Conservation (phyloP, 2,113 vertebrate species). For the Halichoerus grypus region DNA sequence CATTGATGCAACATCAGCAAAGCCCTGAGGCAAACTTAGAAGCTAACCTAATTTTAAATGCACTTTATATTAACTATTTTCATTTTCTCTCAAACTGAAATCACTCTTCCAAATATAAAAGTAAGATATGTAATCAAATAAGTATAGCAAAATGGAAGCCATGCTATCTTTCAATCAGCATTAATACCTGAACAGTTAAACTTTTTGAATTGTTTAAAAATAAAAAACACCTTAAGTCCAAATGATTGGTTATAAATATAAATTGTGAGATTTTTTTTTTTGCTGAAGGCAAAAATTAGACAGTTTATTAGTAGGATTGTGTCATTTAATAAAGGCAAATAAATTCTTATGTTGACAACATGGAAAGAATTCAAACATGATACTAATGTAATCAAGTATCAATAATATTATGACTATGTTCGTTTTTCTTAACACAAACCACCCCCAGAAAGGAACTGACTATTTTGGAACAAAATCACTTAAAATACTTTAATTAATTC, state of each 20-base stretch:
- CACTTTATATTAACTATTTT: conserved; percentile 69
- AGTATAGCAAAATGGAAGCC: conserved; percentile 62
- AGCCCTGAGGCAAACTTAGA: conserved; percentile 71
- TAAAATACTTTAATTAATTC: conserved; percentile 39
- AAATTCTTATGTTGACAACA: conserved; percentile 55
- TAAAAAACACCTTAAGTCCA: background rate
- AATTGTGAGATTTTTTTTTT: conserved; percentile 50
- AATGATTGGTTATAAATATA: conserved; percentile 73
- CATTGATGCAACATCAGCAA: conserved; percentile 69
- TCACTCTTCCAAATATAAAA: conserved; percentile 79
- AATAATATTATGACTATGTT: conserved; percentile 51
- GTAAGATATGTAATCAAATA: conserved; percentile 57
- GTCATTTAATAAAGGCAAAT: conserved; percentile 61
- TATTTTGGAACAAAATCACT: conserved; percentile 21
- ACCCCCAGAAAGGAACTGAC: background rate
- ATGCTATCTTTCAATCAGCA: conserved; percentile 60
- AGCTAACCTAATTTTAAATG: conserved; percentile 72
- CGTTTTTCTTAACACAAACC: conserved; percentile 39
- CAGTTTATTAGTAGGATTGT: conserved; percentile 40
- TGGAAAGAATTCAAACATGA: conserved; percentile 45
- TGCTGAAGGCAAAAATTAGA: conserved; percentile 63
- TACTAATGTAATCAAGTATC: conserved; percentile 1
- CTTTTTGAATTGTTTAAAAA: background rate
- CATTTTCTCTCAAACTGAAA: conserved; percentile 75
- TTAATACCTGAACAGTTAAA: conserved; percentile 81